Base-by-base conservation (phyloP, 2,113 vertebrate species). In the Sinocyclocheilus rhinocerous region DNA sequence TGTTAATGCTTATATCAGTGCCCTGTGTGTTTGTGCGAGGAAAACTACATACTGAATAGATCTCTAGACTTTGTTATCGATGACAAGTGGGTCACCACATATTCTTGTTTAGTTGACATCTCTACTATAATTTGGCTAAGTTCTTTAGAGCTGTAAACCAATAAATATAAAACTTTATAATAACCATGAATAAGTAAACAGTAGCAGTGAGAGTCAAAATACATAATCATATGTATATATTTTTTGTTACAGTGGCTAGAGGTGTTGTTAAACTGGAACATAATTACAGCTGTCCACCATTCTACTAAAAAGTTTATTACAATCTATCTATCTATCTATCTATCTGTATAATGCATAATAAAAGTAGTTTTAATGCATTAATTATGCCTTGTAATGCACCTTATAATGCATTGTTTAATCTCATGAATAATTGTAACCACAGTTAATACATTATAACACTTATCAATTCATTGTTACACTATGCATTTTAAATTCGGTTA, bases 1-100 rank as follows among this genome's bases (percentile, higher is more conserved):
- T 82, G 77, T 80, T 45, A 69, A 33, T 26, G 42, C 59, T 81
- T 63, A 55, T 83, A 70, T 76, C 55, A 29, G 65, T 45, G 45
- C 77, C 22, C 42, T 77, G 55, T 63, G 39, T 87, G 24, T 45
- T 61, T 61, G 69, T 77, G 61, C 26, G 13, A 73, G 24, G 12
- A 29, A 76, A 52, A 52, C 15, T 20, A 50, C 75, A 55, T 33
- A 50, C 5, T 10, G 9, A 39, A 72, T 22, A 42, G 33, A 72
- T 42, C 10, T 39, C 9, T 72, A 70, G 29, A 39, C 33, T 77
- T 77, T 77, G 15, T 55, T 55, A 18, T 29, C 26, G 45, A 2
- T 76, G 75, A 52, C 75, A 52, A 26, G 48, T 50, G 45, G 75
- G 7, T 26, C 24, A 15, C 12, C 13, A 76, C 48, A 52, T 29